Percentiles rank a stretch among this genome's conserved stretches.
Conservation (phyloP, 1,140 invertebrate genomes). For the Grapholita molesta region DNA sequence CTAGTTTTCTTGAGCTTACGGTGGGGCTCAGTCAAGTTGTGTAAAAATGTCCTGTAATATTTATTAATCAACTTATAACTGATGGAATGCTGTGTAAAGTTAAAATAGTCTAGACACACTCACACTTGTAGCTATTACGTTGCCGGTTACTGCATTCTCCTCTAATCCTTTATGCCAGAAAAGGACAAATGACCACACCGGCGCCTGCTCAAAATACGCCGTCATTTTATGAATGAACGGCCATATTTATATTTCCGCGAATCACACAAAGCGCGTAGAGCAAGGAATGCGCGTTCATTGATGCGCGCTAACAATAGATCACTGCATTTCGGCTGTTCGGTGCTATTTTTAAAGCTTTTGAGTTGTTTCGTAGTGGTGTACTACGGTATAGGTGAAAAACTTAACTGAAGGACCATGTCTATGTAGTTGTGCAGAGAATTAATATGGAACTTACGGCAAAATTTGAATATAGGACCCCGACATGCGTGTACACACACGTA, state of each 20-base stretch:
- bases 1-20: too few relatives aligned
- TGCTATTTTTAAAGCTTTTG: background rate
- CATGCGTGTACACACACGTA: too few relatives aligned
- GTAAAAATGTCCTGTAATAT: too few relatives aligned
- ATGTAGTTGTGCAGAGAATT: too few relatives aligned
- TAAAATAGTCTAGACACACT: background rate
- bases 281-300: conserved; percentile 11
- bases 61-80: too few relatives aligned
- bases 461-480: too few relatives aligned
- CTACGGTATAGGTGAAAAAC: background rate
- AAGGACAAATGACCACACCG: background rate
- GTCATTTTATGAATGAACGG: conserved; percentile 15
- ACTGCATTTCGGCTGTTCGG: background rate
- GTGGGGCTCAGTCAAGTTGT: too few relatives aligned
- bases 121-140: background rate
- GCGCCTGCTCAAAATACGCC: conserved; percentile 4
- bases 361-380: background rate
- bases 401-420: too few relatives aligned
- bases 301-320: conserved; percentile 13
- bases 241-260: conserved; percentile 17
- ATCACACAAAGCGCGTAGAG: conserved; percentile 4
- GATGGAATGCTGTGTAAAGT: too few relatives aligned
- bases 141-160: background rate
- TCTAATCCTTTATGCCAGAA: background rate
- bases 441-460: too few relatives aligned